These are phyloP conservation scores for Chamaetylas fuelleborni DNA, from an alignment of 2,113 vertebrate genomes.

Conservation along the genomic window DNA sequence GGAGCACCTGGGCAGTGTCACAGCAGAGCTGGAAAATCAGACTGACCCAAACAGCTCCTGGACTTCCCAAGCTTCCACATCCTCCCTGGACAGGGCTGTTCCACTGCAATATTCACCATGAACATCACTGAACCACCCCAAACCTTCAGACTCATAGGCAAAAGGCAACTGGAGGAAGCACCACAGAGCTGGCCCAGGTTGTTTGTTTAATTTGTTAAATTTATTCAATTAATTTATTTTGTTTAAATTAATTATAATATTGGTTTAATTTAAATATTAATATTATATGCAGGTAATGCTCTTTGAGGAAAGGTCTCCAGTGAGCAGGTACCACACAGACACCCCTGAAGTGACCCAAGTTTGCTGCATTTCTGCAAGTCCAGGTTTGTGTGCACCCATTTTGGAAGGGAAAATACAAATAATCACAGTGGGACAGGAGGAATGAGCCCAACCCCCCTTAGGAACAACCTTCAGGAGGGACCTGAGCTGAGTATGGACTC, in stretches of 20 bases:
- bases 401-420: not conserved
- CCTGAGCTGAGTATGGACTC: not conserved
- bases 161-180: not conserved
- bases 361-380: not conserved
- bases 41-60: not conserved
- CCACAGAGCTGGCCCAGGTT: not conserved
- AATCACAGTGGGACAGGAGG: not conserved
- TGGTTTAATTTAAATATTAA: not conserved
- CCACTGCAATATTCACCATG: not conserved
- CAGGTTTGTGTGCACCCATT: not conserved
- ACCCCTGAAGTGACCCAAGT: not conserved
- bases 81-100: not conserved
- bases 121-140: not conserved
- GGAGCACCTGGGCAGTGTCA: not conserved
- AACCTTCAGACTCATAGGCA: not conserved
- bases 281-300: not conserved
- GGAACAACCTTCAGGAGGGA: not conserved
- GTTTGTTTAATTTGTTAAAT: not conserved
- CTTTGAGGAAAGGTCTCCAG: not conserved
- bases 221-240: not conserved
- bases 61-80: not conserved
- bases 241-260: not conserved
- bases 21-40: not conserved
- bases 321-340: not conserved
- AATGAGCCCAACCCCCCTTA: not conserved